Evolutionary conservation across 2,888 invertebrate species (phyloP).

Genomic region (Oxycera nigricornis): DNA sequence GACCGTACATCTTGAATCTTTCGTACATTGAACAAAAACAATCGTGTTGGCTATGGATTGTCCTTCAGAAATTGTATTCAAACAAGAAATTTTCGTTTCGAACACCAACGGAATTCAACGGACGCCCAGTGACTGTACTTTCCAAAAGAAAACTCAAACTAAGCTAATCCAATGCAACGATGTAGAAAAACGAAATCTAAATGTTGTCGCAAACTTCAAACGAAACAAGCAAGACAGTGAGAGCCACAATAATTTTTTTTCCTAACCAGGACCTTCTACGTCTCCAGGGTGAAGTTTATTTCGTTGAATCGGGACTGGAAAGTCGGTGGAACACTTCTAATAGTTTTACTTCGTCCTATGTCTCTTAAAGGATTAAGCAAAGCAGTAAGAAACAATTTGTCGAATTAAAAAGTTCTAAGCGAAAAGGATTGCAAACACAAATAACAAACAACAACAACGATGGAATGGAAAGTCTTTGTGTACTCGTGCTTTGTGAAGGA

Average conservation of each 20-base stretch:
- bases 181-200: not conserved
- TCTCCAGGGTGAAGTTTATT: constrained; percentile 1
- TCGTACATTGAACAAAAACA: too few relatives aligned
- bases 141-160: not conserved
- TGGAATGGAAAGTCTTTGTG: not conserved
- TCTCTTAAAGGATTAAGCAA: constrained; percentile 8
- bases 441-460: not conserved
- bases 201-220: not conserved
- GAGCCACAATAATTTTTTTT: not conserved
- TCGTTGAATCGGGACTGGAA: not conserved
- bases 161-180: not conserved
- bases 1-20: too few relatives aligned
- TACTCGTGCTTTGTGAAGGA: not conserved
- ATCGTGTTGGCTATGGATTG: too few relatives aligned
- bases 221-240: not conserved
- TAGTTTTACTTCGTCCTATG: not conserved
- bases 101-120: not conserved
- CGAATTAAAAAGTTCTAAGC: constrained; percentile 37
- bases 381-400: constrained; percentile 27
- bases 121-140: not conserved
- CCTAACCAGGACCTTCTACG: not conserved
- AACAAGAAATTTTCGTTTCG: too few relatives aligned
- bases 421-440: constrained; percentile 17
- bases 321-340: constrained; percentile 16
- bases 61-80: too few relatives aligned